These are phyloP conservation scores for Cataglyphis livida DNA, from an alignment of 2,888 invertebrate species.

Conservation along the genomic window DNA sequence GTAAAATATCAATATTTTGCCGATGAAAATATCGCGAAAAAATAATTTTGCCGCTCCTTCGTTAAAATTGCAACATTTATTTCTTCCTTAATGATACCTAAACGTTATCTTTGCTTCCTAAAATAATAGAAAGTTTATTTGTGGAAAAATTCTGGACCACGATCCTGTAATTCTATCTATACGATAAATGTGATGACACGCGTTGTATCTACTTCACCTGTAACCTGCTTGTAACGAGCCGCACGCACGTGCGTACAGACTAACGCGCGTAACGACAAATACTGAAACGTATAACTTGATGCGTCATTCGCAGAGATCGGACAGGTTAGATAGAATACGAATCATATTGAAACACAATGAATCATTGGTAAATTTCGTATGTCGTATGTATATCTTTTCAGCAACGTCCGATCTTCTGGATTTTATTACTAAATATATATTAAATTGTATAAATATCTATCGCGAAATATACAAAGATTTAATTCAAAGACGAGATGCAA, in stretches of 20 bases:
- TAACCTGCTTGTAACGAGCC: conserved; percentile 20
- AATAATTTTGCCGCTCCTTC: not conserved
- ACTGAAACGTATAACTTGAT: conserved; percentile 51
- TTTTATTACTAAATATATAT: conserved; percentile 3
- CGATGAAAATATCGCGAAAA: not conserved
- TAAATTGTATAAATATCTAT: not conserved
- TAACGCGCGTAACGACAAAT: conserved; percentile 31
- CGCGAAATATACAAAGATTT: not conserved
- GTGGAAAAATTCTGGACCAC: conserved; percentile 67
- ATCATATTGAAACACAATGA: not conserved
- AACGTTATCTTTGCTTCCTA: not conserved
- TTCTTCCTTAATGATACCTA: not conserved
- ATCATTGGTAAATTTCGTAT: conserved; percentile 26
- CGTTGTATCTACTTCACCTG: conserved; percentile 52
- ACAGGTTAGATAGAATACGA: conserved; percentile 55
- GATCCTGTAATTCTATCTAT: conserved; percentile 66
- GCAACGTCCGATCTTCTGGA: not conserved
- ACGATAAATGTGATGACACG: conserved; percentile 60
- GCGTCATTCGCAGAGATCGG: conserved; percentile 65
- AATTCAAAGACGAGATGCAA: not conserved
- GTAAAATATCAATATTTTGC: not conserved
- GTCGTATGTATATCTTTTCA: not conserved
- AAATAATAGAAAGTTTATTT: not conserved
- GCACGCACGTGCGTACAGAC: conserved; percentile 57
- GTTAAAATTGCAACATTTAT: not conserved